Evolutionary conservation across 1,140 invertebrate species (phyloP).

Genomic region (Scaptomyza pallida): DNA sequence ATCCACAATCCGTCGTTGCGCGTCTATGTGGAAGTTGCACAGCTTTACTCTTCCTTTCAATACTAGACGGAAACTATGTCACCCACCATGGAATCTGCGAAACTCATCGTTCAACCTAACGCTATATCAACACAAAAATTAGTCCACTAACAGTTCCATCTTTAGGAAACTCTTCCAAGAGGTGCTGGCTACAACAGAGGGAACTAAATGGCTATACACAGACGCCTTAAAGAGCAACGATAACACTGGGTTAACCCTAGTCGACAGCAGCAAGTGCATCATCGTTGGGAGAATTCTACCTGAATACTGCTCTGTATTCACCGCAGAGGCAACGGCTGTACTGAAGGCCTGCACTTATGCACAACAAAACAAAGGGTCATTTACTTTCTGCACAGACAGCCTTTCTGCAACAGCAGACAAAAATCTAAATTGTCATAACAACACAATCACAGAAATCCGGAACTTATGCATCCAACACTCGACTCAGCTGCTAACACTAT

Average conservation of each 20-base stretch:
- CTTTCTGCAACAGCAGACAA: too few relatives aligned
- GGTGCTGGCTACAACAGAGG: background rate
- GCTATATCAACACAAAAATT: background rate
- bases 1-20: background rate
- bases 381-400: too few relatives aligned
- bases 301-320: too few relatives aligned
- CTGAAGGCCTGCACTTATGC: too few relatives aligned
- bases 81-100: background rate
- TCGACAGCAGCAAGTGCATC: background rate
- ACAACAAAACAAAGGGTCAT: too few relatives aligned
- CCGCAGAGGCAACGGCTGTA: too few relatives aligned
- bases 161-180: constrained; percentile 1
- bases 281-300: background rate
- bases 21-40: background rate
- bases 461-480: too few relatives aligned
- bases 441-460: too few relatives aligned
- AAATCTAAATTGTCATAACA: too few relatives aligned
- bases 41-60: background rate
- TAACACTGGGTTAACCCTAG: background rate
- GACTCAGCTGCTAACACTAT: too few relatives aligned
- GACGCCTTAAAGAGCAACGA: background rate
- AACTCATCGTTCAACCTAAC: too few relatives aligned
- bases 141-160: background rate
- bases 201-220: background rate
- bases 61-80: background rate